Evolutionary conservation across 2,113 vertebrate genomes (phyloP).

Genomic region (Pontoporia blainvillei): DNA sequence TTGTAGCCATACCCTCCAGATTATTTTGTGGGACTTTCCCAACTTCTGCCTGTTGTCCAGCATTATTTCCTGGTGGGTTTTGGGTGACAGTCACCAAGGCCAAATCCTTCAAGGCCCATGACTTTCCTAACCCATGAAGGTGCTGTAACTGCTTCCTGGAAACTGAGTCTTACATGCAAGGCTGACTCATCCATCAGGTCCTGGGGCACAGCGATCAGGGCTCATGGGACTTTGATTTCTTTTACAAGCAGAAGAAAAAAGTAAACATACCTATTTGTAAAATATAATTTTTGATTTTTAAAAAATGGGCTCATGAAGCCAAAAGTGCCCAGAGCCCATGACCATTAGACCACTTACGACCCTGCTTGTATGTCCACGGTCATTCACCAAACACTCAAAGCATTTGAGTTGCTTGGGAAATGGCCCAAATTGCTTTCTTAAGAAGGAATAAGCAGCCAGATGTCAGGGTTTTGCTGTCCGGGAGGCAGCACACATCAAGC

Average conservation of each 20-base stretch:
- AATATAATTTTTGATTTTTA: not conserved
- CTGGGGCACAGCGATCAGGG: rapidly evolving
- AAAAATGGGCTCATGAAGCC: not conserved
- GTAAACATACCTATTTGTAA: not conserved
- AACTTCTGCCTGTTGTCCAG: not conserved
- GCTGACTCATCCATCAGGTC: not conserved
- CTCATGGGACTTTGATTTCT: not conserved
- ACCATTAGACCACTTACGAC: rapidly evolving
- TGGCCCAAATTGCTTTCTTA: not conserved
- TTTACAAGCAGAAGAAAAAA: not conserved
- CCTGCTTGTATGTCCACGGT: no score
- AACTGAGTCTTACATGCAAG: not conserved
- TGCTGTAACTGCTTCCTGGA: not conserved
- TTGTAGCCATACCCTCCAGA: not conserved
- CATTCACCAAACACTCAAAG: not conserved
- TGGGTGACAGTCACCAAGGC: not conserved
- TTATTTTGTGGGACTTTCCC: not conserved
- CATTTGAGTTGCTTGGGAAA: not conserved
- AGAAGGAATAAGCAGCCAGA: not conserved
- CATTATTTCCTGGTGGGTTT: not conserved
- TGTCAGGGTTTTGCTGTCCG: not conserved
- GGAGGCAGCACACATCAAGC: not conserved
- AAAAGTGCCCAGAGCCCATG: not conserved
- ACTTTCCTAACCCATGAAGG: not conserved
- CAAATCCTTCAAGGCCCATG: not conserved